Evolutionary conservation across 1,140 invertebrate species (phyloP), one percentile per base, ranked within the genome.

Genomic region (Ips typographus): DNA sequence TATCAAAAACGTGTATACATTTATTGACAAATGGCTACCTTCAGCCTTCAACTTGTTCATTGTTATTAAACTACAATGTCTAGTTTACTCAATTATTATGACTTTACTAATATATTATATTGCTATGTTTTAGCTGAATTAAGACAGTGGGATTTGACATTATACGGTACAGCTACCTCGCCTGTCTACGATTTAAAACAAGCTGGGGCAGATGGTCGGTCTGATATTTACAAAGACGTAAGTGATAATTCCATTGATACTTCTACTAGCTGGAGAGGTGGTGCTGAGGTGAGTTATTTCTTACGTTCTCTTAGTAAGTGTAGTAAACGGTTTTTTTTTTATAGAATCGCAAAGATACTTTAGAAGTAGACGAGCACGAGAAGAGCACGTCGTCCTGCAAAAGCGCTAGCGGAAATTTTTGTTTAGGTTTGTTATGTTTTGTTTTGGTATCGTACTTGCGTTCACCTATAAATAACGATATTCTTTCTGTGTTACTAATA

Each of bases 161-260:
- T 88, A 60, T 85, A 86, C 73, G 86, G 86, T 0, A 87, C 86
- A 7, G 82, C 84, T 22, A 84, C 81, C 3, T 81, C 83, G 0
- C 79, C 84, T 3, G 83, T 82, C 4, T 71, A 79, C 3, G 80
- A 84, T 59, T 44, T 66, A 49, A 80, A 81, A 40, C 37, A 71
- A 36, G 49, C 68, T 36, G 68, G 39, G 6, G 62, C 41, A 40
- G 63, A 72, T 53, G 43, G 62, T 44, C 65, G 72, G 51, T 56
- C 72, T 22, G 67, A 74, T 38, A 41, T 72, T 47, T 63, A 71
- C 39, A 69, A 71, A 7, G 76, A 79, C 53, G 63, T 77, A 57
- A 55, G 73, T 42, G 65, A 75, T 47, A 79, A 79, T 67, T 76
- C 74, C n/a, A 76, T 80, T 43, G 74, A 78, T 51, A 58, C 72